A percentile compares a stretch with the other conserved stretches of the same genome.
Evolutionary conservation across 2,113 vertebrate genomes (phyloP).

Genomic region (Centrocercus urophasianus): DNA sequence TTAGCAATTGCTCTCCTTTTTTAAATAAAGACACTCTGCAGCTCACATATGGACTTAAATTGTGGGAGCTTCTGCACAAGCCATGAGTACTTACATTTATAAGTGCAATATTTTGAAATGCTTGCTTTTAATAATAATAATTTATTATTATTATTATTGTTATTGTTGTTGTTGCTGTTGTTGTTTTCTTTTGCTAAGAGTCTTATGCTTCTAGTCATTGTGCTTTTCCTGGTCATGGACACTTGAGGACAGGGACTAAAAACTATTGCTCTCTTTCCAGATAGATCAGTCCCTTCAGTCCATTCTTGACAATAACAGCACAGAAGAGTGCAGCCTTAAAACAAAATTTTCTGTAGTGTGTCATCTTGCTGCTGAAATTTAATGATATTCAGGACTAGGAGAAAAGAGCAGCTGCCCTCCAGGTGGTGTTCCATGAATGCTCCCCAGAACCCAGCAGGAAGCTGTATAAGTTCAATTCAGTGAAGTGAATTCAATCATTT

Average conservation of each 20-base stretch:
- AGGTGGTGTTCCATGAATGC: constrained; percentile 72
- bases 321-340: constrained; percentile 22
- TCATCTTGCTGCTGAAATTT: constrained; percentile 59
- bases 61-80: background rate
- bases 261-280: background rate
- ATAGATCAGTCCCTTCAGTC: background rate
- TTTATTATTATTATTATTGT: background rate
- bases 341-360: constrained; percentile 52
- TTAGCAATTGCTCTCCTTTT: background rate
- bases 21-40: background rate
- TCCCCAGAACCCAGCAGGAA: constrained; percentile 70
- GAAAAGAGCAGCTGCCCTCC: constrained; percentile 76
- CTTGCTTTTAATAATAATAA: background rate
- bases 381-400: constrained; percentile 74
- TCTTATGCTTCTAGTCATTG: background rate
- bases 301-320: background rate
- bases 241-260: background rate
- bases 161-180: background rate
- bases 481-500: constrained; percentile 76
- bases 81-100: background rate
- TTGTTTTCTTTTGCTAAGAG: background rate
- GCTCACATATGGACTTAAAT: background rate
- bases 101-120: background rate
- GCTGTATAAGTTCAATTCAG: constrained; percentile 70
- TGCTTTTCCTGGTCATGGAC: background rate